These are phyloP conservation scores for Sceloporus tristichus DNA, from an alignment of 2,113 vertebrate species.

Conservation along the genomic window DNA sequence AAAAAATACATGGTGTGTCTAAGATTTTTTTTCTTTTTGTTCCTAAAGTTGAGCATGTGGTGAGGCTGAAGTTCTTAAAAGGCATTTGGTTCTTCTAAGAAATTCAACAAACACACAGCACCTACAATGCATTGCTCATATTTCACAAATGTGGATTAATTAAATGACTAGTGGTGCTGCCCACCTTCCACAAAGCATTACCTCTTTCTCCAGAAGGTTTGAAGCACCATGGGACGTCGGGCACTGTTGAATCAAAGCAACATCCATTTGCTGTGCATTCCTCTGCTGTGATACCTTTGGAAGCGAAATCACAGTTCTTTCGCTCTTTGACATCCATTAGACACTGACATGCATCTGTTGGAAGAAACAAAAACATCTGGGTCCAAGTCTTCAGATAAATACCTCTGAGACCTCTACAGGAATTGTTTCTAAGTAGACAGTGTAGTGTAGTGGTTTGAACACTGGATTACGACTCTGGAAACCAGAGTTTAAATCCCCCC, in stretches of 20 bases:
- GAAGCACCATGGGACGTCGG: slow-evolving; percentile 51
- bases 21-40: not conserved
- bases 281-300: slow-evolving; percentile 22
- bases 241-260: slow-evolving; percentile 44
- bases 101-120: not conserved
- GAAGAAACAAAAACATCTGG: not conserved
- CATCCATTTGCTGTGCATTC: slow-evolving; percentile 41
- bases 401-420: not conserved
- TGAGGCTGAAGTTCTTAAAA: not conserved
- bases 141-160: not conserved
- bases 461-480: too few species aligned
- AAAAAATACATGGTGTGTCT: not conserved
- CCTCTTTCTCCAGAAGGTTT: slow-evolving; percentile 47
- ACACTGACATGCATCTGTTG: slow-evolving; percentile 45
- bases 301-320: slow-evolving; percentile 1
- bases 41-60: not conserved
- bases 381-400: not conserved
- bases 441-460: too few species aligned
- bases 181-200: not conserved
- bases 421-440: not conserved
- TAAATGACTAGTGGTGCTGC: not conserved
- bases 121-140: not conserved
- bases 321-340: slow-evolving; percentile 34
- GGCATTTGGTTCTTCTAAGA: not conserved
- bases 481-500: too few species aligned